Percentiles rank a stretch among this genome's conserved stretches.
Conservation (phyloP, 1,140 invertebrate genomes). For the Drosophila albomicans region DNA sequence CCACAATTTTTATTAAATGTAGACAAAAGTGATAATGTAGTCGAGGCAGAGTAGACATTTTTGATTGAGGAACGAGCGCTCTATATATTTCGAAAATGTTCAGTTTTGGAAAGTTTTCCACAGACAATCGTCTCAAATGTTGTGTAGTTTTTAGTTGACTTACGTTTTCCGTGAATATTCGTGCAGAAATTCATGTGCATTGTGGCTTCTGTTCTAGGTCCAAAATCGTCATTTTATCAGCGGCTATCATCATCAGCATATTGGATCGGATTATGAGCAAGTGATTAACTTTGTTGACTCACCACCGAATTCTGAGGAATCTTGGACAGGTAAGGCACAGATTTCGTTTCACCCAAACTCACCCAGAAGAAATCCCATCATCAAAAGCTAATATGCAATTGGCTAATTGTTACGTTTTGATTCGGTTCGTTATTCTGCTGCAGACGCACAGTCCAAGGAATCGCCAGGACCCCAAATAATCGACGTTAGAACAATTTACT, state of each 20-base stretch:
- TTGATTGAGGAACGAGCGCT: conserved; percentile 26
- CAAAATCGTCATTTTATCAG: conserved; percentile 81
- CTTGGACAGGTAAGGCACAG: conserved; percentile 79
- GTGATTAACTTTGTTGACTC: conserved; percentile 84
- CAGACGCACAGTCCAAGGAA: conserved; percentile 80
- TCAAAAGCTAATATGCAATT: background rate
- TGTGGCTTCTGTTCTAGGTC: conserved; percentile 47
- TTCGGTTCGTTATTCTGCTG: conserved; percentile 24
- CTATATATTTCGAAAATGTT: conserved; percentile 23
- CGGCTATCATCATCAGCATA: conserved; percentile 83
- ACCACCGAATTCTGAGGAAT: conserved; percentile 84
- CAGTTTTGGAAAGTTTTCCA: conserved; percentile 32
- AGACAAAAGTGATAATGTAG: conserved; percentile 59
- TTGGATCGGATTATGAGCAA: conserved; percentile 83
- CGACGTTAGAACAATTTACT: conserved; percentile 83
- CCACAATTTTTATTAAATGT: conserved; percentile 52
- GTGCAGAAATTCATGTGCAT: no score
- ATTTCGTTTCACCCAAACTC: no score
- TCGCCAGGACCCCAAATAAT: conserved; percentile 83
- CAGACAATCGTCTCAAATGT: background rate
- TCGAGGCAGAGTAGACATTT: conserved; percentile 44
- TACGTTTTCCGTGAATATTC: no score
- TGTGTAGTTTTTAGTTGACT: background rate
- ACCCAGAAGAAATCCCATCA: no score
- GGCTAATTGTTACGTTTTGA: conserved; percentile 59